Base-by-base conservation (phyloP, 2,888 invertebrate species). In the Galerucella pusilla region DNA sequence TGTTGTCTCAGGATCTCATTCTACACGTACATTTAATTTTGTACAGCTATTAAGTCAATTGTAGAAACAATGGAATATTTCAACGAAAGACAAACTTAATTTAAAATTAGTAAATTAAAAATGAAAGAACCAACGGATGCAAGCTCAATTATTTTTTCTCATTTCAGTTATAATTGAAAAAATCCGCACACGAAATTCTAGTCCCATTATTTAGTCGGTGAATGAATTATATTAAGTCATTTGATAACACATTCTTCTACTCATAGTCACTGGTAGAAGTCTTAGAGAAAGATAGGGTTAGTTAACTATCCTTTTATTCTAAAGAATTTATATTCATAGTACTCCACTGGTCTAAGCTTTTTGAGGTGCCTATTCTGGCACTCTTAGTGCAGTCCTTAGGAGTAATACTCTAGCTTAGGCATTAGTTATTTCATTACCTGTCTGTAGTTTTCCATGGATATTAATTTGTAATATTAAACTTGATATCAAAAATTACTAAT, bases 51-150 rank as follows among this genome's bases (percentile, higher is more conserved):
- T 84, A 84, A 82, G 82, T 82, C 81, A 84, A 84, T 82, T 82
- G 81, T 81, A 80, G 79, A 80, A 83, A 83, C 83, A 82, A 82
- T 81, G 80, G 79, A 82, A 79, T 82, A 82, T 83, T 82, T 83
- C 81, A 81, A 81, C 77, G 79, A 77, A 73, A 79, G 78, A 75
- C 72, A 80, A 71, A 78, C 80, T 79, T 78, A 80, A 82, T 81
- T 82, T 82, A 81, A 81, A 82, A 82, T 81, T 81, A 80, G 79
- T 79, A 79, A 82, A 82, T 81, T 81, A 79, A 82, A 81, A 82
- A 79, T 74, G 79, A 79, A 20, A 79, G 78, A 75, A 77, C 20
- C 64, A 20, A 77, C 77, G 71, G 71, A 76, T 73, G 71, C 66
- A n/a, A 35, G 20, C 59, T 59, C 68, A 65, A 65, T 65, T 65